These are phyloP conservation scores for Epinephelus awoara DNA, from an alignment of 2,797 vertebrate species.

Conservation along the genomic window DNA sequence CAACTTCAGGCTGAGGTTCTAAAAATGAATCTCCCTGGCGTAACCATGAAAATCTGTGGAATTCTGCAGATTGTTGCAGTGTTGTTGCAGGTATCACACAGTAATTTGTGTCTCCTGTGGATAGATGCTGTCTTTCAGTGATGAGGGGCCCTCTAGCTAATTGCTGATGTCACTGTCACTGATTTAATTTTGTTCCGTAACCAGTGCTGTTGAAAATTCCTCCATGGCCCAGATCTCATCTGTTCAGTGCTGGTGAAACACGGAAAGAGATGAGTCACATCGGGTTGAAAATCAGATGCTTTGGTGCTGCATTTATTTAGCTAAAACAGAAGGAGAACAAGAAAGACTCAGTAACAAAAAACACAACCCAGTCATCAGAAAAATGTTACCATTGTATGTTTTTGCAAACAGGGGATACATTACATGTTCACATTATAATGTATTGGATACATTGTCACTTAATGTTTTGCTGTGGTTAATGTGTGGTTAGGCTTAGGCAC, in stretches of 20 bases:
- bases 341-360: neutral
- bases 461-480: too few relatives aligned
- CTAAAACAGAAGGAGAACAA: neutral
- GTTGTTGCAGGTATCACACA: neutral
- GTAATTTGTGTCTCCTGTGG: too few relatives aligned
- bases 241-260: constrained; percentile 25
- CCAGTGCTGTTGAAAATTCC: constrained; percentile 15
- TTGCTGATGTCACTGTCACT: constrained; percentile 8
- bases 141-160: neutral
- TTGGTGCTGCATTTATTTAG: constrained; percentile 31
- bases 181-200: constrained; percentile 27
- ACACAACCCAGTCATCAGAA: too few relatives aligned
- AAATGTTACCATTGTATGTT: too few relatives aligned
- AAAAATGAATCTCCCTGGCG: neutral
- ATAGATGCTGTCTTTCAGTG: neutral
- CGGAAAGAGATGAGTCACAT: constrained; percentile 30
- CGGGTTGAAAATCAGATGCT: constrained; percentile 2
- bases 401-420: too few relatives aligned
- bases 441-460: too few relatives aligned
- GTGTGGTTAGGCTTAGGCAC: too few relatives aligned
- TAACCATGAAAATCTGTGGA: neutral
- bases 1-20: neutral
- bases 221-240: constrained; percentile 50
- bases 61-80: neutral
- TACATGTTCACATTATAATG: too few relatives aligned